Evolutionary conservation across 2,888 invertebrate genomes (phyloP), one percentile per base, ranked within the genome.

Genomic region (Stratiomys singularior): DNA sequence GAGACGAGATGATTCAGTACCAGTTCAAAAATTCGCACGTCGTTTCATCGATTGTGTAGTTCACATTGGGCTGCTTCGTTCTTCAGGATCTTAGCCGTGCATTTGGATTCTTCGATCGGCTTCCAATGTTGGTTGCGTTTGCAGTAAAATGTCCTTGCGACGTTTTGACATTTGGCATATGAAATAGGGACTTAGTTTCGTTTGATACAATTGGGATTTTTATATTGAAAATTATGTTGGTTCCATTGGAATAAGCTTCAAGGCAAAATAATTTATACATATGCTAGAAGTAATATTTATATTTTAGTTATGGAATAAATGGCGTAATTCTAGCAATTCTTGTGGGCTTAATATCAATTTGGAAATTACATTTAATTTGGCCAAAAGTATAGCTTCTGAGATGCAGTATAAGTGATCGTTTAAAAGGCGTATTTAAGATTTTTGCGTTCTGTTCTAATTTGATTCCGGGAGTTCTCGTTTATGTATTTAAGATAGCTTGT

Each of bases 331-430:
- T 1, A 28, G 4, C 4, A 64, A n/a, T 64, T 64, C 64, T 27
- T 13, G 13, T 27, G 27, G 64, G 15, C 15, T 64, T 28, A 64
- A n/a, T 15, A 64, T 64, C 18, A n/a, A 3, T 28, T 64, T 64
- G 4, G 64, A 64, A 9, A 64, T 64, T 28, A 64, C 25, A 15
- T 64, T 64, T 28, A 64, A n/a, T 13, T 64, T 64, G 7, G 18
- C 25, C 64, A 64, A 64, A 30, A 28, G 27, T 4, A 64, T 64
- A n/a, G 64, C 64, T 27, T 60, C 60, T 13, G 23, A 18, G 23
- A 60, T 64, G 1, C 30, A 11, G 1, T 27, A 7, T 30, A 64
- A 18, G 28, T 64, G 64, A n/a, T 64, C 18, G 28, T 27, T 1
- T n/a, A 64, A 18, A 7, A 64, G 1, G 0, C 52, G 1, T 52